A percentile compares a stretch with the other conserved stretches of the same genome.
phyloP scores from a whole-genome alignment of 2,888 invertebrate genomes.

The Omphaloscelis lunosa region DNA sequence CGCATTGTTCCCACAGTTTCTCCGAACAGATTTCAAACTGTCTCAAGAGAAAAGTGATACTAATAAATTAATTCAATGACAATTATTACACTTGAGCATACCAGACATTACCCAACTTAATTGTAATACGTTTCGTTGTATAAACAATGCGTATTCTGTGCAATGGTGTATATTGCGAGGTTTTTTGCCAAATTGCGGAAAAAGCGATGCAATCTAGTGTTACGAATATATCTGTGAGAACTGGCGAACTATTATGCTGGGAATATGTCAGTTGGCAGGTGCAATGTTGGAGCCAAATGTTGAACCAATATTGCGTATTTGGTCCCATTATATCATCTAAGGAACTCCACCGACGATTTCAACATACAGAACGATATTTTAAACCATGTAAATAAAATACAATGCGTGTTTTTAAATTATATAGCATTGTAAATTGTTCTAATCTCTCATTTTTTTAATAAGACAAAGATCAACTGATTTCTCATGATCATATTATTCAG shows the following conservation, averaged over 20 bases:
- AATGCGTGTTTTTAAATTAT: not conserved
- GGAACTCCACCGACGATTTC: not conserved
- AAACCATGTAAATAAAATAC: not conserved
- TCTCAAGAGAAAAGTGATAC: conserved; percentile 11
- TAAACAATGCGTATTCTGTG: conserved; percentile 68
- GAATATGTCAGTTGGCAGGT: conserved; percentile 56
- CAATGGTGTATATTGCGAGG: conserved; percentile 61
- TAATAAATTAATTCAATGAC: conserved; percentile 61
- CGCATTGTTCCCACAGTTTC: conserved; percentile 62
- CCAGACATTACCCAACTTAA: conserved; percentile 62
- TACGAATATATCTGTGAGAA: conserved; percentile 68
- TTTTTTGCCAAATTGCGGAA: conserved; percentile 72
- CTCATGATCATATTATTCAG: no score
- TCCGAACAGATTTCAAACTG: conserved; percentile 33
- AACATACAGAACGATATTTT: not conserved
- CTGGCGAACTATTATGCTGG: conserved; percentile 65
- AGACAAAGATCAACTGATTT: not conserved
- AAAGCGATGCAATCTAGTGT: conserved; percentile 67
- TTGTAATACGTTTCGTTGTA: conserved; percentile 63
- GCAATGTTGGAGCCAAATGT: conserved; percentile 53
- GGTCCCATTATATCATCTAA: conserved; percentile 21
- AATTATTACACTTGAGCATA: conserved; percentile 63
- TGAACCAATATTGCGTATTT: conserved; percentile 58
- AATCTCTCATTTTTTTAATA: not conserved
- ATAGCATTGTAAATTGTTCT: not conserved